phyloP scores from a whole-genome alignment of 2,113 vertebrate species.

The Lipotes vexillifer region DNA sequence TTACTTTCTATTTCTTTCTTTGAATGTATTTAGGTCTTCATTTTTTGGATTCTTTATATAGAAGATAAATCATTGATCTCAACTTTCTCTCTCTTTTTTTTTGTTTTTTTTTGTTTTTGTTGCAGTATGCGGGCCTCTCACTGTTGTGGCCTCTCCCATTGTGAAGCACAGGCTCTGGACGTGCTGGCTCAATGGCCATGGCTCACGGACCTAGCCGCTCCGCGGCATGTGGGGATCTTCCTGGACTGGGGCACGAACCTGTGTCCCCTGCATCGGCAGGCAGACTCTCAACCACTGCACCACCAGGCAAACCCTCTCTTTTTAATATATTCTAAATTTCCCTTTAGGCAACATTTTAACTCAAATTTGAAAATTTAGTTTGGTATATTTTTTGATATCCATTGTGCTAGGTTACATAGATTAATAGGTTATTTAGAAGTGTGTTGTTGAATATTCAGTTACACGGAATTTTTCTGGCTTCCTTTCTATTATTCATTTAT shows the following conservation, averaged over 20 bases:
- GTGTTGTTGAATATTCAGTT: background rate
- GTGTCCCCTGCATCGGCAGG: no score
- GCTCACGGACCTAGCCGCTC: no score
- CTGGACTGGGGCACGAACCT: rapidly evolving
- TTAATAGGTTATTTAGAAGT: background rate
- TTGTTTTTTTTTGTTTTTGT: background rate
- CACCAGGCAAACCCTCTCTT: no score
- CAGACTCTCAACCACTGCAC: rapidly evolving
- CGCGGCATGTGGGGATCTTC: no score
- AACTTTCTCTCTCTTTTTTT: background rate
- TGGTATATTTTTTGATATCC: background rate
- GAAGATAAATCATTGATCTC: background rate
- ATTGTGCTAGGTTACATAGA: background rate
- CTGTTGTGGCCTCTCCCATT: no score
- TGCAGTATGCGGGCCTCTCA: no score
- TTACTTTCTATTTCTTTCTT: background rate
- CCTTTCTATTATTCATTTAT: background rate
- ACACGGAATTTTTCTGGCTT: background rate
- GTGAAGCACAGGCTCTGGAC: no score
- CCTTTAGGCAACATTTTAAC: background rate
- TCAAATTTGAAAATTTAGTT: background rate
- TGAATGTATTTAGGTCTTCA: background rate
- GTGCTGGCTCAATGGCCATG: no score
- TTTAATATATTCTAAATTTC: background rate
- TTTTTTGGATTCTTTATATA: background rate